Evolutionary conservation across 1,140 invertebrate genomes (phyloP).

Genomic region (Trachymyrmex cornetzi): DNA sequence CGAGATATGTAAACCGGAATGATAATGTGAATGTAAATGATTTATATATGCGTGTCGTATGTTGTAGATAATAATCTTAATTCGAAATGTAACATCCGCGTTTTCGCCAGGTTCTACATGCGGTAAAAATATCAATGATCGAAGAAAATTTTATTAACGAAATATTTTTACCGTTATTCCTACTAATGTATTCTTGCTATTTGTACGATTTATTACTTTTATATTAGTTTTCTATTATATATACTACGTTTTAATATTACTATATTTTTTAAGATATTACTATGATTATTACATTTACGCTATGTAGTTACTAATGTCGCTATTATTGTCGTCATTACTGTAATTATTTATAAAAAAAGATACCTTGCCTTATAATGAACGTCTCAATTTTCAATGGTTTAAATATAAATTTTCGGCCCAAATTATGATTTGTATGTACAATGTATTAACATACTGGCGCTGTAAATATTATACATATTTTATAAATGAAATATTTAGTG

Average conservation of each 20-base stretch:
- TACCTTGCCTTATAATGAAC: conserved; percentile 34
- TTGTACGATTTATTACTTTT: conserved; percentile 53
- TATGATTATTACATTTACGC: conserved; percentile 40
- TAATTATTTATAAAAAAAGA: conserved; percentile 65
- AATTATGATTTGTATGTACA: conserved; percentile 69
- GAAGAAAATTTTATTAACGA: conserved; percentile 48
- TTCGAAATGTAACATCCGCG: conserved; percentile 62
- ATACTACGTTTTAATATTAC: conserved; percentile 26
- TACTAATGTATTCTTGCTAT: conserved; percentile 39
- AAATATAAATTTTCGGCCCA: conserved; percentile 45
- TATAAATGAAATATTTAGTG: conserved; percentile 81
- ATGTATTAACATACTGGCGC: conserved; percentile 72
- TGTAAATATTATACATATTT: conserved; percentile 84
- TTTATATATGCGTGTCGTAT: conserved; percentile 73
- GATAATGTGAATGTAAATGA: conserved; percentile 75
- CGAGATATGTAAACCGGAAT: conserved; percentile 55
- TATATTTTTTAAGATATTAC: conserved; percentile 46
- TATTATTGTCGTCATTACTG: conserved; percentile 60
- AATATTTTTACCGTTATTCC: conserved; percentile 44
- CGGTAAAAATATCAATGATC: conserved; percentile 62
- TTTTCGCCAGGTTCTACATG: conserved; percentile 62
- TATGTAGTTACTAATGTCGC: conserved; percentile 42
- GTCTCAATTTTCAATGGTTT: conserved; percentile 54
- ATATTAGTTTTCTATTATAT: conserved; percentile 5
- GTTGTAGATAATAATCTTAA: conserved; percentile 69